Percentiles rank a stretch among this genome's conserved stretches.
Evolutionary conservation across 2,113 vertebrate species (phyloP).

Genomic region (Pomatorhinus ruficollis): DNA sequence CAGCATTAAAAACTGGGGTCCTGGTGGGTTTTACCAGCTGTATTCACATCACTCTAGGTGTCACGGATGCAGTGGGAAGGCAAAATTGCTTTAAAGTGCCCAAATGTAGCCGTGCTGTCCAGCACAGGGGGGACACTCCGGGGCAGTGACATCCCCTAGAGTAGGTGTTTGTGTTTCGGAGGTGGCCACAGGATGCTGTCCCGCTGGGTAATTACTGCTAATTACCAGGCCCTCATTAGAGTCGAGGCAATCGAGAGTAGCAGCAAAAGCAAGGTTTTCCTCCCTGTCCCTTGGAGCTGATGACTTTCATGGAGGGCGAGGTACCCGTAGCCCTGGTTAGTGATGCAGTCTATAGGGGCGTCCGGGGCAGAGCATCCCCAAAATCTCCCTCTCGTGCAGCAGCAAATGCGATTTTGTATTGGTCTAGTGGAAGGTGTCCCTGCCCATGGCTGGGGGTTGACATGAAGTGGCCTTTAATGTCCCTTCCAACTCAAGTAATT

Average conservation of each 20-base stretch:
- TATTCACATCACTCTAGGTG: accelerated
- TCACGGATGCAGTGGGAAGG: too few relatives aligned
- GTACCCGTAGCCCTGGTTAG: not conserved
- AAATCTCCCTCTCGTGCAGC: not conserved
- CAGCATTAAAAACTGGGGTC: not conserved
- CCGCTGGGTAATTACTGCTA: not conserved
- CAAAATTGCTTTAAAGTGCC: not conserved
- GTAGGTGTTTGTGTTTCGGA: not conserved
- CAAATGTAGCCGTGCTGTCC: accelerated
- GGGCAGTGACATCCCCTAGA: accelerated
- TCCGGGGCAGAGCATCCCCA: not conserved
- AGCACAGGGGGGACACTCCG: accelerated
- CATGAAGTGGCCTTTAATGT: not conserved
- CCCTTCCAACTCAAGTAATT: not conserved
- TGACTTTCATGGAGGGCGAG: accelerated
- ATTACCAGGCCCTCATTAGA: not conserved
- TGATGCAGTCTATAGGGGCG: not conserved
- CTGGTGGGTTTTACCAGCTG: not conserved
- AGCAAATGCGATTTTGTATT: not conserved
- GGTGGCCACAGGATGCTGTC: not conserved
- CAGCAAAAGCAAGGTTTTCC: not conserved
- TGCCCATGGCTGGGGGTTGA: not conserved
- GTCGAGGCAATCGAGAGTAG: not conserved
- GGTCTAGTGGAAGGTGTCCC: not conserved
- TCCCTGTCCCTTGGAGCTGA: not conserved